A percentile compares a stretch with the other conserved stretches of the same genome.
Evolutionary conservation across 2,797 vertebrate genomes (phyloP).

Genomic region (Enteromius unitaeniatus): DNA sequence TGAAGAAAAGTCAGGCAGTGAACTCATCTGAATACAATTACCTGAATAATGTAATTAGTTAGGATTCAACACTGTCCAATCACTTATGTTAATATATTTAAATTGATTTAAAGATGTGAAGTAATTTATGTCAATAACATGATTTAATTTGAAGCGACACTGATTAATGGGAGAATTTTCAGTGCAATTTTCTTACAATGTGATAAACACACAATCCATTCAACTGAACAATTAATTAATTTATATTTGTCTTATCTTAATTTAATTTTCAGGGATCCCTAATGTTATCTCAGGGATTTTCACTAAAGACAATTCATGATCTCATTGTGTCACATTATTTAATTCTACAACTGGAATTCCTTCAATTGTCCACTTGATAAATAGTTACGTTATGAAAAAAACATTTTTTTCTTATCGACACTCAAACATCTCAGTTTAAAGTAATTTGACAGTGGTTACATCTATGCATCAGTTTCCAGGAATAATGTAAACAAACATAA

Average conservation of each 20-base stretch:
- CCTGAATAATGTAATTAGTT: background rate
- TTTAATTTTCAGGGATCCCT: slow-evolving; percentile 41
- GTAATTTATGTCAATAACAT: background rate
- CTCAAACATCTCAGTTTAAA: background rate
- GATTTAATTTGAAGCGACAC: background rate
- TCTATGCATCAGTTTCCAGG: background rate
- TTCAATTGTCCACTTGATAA: background rate
- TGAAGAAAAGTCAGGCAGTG: background rate
- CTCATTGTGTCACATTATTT: background rate
- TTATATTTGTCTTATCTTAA: background rate
- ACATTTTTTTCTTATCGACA: background rate
- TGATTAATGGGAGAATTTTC: background rate
- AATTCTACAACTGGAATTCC: background rate
- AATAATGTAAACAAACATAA: background rate
- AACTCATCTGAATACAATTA: background rate
- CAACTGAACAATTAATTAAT: background rate
- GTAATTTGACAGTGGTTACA: background rate
- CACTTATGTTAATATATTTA: slow-evolving; percentile 18
- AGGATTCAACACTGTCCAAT: background rate
- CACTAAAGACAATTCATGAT: background rate
- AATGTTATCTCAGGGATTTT: slow-evolving; percentile 49
- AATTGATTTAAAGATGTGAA: slow-evolving; percentile 4
- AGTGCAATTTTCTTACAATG: background rate
- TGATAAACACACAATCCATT: background rate
- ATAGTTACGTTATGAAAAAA: too few relatives aligned